phyloP scores from a whole-genome alignment of 2,888 invertebrate species.

The Lasiommata megera region DNA sequence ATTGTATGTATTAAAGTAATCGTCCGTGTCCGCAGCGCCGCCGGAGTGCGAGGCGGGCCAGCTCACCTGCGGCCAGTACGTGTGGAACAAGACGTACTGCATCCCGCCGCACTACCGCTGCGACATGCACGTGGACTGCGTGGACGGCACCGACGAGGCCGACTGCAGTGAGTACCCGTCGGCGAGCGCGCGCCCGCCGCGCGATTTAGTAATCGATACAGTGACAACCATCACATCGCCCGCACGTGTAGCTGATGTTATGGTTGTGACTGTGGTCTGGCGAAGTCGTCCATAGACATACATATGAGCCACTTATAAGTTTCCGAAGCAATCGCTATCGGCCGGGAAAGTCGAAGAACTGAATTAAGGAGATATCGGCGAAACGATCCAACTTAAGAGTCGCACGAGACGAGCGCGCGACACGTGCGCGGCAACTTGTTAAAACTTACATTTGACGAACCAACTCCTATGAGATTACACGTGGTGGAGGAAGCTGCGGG shows the following conservation, averaged over 20 bases:
- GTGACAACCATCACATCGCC: too few relatives aligned
- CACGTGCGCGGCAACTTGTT: slow-evolving; percentile 21
- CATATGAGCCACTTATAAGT: not conserved
- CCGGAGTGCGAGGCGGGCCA: slow-evolving; percentile 96
- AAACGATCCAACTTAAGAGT: slow-evolving; percentile 12
- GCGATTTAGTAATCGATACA: too few relatives aligned
- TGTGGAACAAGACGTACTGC: slow-evolving; percentile 97
- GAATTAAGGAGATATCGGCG: slow-evolving; percentile 20
- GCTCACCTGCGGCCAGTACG: slow-evolving; percentile 95
- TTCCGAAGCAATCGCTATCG: not conserved
- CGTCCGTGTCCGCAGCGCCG: slow-evolving; percentile 89
- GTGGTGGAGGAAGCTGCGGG: not conserved
- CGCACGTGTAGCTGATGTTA: too few relatives aligned
- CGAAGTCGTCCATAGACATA: not conserved
- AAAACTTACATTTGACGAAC: slow-evolving; percentile 26
- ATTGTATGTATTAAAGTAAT: too few relatives aligned
- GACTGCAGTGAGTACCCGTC: slow-evolving; percentile 97
- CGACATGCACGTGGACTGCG: slow-evolving; percentile 97
- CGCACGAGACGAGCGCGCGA: slow-evolving; percentile 2
- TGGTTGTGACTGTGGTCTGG: too few relatives aligned
- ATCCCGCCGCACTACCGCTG: slow-evolving; percentile 96
- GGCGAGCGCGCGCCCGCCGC: too few relatives aligned
- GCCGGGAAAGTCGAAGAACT: not conserved
- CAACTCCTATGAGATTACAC: slow-evolving; percentile 16
- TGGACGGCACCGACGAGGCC: slow-evolving; percentile 96